Conservation (phyloP, 2,888 invertebrate genomes). For the Pachycephus smyrnensis region DNA sequence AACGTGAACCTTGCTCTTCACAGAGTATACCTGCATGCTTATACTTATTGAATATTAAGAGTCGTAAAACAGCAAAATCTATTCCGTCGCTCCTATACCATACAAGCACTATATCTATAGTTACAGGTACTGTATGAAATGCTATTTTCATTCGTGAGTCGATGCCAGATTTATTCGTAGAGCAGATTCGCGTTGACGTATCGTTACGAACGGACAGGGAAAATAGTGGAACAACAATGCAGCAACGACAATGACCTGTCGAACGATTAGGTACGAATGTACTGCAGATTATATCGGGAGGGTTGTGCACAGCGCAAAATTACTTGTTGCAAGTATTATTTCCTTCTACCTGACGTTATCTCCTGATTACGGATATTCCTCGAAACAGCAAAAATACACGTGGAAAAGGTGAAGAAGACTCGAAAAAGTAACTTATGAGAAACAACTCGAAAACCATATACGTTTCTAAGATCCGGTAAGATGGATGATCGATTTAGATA, state of each 20-base stretch:
- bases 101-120: not conserved
- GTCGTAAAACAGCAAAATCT: not conserved
- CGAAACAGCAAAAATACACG: not conserved
- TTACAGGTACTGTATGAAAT: slow-evolving; percentile 3
- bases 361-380: no score
- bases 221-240: not conserved
- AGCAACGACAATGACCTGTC: not conserved
- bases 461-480: not conserved
- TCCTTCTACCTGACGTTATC: not conserved
- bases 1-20: not conserved
- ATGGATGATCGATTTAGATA: not conserved
- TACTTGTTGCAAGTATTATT: not conserved
- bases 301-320: not conserved
- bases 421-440: not conserved
- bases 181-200: not conserved
- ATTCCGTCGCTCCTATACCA: not conserved
- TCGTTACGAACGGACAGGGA: not conserved
- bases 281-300: not conserved
- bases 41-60: not conserved
- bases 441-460: not conserved
- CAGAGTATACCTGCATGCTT: not conserved
- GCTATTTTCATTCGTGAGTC: not conserved
- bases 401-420: not conserved
- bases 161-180: not conserved
- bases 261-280: not conserved